Percentiles rank a stretch among this genome's conserved stretches.
These are phyloP conservation scores for Aegypius monachus DNA, from an alignment of 2,113 vertebrate genomes.

Conservation along the genomic window DNA sequence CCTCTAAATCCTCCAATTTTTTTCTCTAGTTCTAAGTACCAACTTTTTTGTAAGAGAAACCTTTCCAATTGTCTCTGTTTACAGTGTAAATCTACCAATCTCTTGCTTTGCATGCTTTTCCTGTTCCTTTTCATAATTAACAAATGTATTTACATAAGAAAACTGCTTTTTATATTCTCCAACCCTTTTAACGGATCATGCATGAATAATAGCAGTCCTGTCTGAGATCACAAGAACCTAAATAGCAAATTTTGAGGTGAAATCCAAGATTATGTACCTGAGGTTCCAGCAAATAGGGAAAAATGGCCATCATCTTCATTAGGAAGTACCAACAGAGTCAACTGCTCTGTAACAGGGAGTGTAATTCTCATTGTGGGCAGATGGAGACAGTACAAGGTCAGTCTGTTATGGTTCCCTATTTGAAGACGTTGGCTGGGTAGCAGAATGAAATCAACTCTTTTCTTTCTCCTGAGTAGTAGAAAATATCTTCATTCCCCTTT, in stretches of 20 bases:
- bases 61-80: not conserved
- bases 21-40: not conserved
- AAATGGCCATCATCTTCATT: not conserved
- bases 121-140: not conserved
- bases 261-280: not conserved
- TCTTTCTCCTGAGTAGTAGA: not conserved
- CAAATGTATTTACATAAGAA: not conserved
- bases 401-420: not conserved
- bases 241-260: not conserved
- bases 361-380: not conserved
- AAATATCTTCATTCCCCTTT: not conserved
- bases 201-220: not conserved
- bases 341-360: not conserved
- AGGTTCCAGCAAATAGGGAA: not conserved
- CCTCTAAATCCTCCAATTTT: not conserved
- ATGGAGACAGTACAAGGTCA: not conserved
- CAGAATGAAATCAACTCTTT: not conserved
- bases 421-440: not conserved
- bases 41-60: not conserved
- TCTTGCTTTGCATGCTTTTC: not conserved
- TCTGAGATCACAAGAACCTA: not conserved
- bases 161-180: not conserved
- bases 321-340: not conserved
- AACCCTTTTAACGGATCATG: not conserved
- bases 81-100: not conserved